Evolutionary conservation across 1,140 invertebrate genomes (phyloP).

Genomic region (Protaetia brevitarsis): DNA sequence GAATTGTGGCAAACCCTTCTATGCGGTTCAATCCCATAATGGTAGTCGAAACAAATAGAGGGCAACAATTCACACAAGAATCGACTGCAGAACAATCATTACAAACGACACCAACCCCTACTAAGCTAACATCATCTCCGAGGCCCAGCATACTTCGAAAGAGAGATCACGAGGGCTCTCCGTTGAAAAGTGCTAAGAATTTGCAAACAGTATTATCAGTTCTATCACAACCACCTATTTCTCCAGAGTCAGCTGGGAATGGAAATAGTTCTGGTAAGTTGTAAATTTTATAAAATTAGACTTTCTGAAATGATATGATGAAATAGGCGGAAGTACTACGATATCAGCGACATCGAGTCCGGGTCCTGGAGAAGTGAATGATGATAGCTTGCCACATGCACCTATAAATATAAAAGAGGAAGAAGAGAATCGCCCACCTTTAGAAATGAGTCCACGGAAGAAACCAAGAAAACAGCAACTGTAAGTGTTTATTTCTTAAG

Average conservation of each 20-base stretch:
- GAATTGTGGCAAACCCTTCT: conserved; percentile 36
- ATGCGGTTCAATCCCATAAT: conserved; percentile 46
- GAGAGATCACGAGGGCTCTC: conserved; percentile 45
- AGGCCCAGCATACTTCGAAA: conserved; percentile 48
- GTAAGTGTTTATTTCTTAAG: conserved; percentile 57
- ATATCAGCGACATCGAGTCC: conserved; percentile 76
- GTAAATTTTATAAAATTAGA: not conserved
- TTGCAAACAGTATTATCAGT: conserved; percentile 51
- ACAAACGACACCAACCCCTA: conserved; percentile 29
- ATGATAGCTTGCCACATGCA: conserved; percentile 54
- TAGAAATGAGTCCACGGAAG: conserved; percentile 62
- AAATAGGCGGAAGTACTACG: conserved; percentile 64
- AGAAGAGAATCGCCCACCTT: conserved; percentile 41
- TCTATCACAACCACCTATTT: conserved; percentile 46
- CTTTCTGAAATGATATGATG: not conserved
- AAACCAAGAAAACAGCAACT: conserved; percentile 74
- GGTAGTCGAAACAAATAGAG: conserved; percentile 40
- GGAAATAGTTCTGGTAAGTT: conserved; percentile 52
- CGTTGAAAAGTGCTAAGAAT: conserved; percentile 45
- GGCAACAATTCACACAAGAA: conserved; percentile 21
- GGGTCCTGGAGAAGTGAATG: conserved; percentile 62
- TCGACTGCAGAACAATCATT: conserved; percentile 25
- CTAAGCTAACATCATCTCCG: conserved; percentile 45
- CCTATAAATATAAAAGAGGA: conserved; percentile 42
- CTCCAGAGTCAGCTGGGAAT: conserved; percentile 52